Evolutionary conservation across 1,140 invertebrate genomes (phyloP), one percentile per base, ranked within the genome.

Genomic region (Nilaparvata lugens): DNA sequence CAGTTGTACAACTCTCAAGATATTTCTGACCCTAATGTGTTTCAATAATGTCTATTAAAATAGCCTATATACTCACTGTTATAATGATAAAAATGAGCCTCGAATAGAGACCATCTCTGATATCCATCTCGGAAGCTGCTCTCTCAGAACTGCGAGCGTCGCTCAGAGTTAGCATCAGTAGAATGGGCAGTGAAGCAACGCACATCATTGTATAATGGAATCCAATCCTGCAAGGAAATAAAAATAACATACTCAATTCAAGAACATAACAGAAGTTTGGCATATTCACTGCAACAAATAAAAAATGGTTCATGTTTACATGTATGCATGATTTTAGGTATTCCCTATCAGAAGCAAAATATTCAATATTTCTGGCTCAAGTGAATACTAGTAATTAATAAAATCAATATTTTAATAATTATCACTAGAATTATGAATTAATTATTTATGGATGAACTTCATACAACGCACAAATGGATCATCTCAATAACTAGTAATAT

Each of bases 151-250:
- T 74, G 28, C 66, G 65, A n/a, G 62, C 61, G 11, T 63, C 57
- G 19, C 60, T 52, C 21, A 69, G 61, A 6, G 66, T 62, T 13
- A 69, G 58, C 9, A 64, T 45, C 38, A 91, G 76, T 5, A 93
- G 71, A 7, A 88, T 65, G 0, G 92, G 91, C 86, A 89, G 91
- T 31, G 83, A 80, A 0, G 82, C 78, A 24, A 95, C 68, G 28
- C 84, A 83, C 76, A 91, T 82, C 56, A 89, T 83, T n/a, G 83
- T 78, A 67, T 93, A 92, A 72, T 93, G 87, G 69, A 89, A 93
- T 1, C 89, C 90, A 31, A 92, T 72, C 54, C 91, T 70, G 62
- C 11, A 67, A 61, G 38, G n/a, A n/a, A 45, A 35, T 23, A 51
- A 2, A 58, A 45, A 25, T 13, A 25, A 21, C n/a, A n/a, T n/a